phyloP scores from a whole-genome alignment of 2,113 vertebrate species.

The Nyctibius bracteatus region DNA sequence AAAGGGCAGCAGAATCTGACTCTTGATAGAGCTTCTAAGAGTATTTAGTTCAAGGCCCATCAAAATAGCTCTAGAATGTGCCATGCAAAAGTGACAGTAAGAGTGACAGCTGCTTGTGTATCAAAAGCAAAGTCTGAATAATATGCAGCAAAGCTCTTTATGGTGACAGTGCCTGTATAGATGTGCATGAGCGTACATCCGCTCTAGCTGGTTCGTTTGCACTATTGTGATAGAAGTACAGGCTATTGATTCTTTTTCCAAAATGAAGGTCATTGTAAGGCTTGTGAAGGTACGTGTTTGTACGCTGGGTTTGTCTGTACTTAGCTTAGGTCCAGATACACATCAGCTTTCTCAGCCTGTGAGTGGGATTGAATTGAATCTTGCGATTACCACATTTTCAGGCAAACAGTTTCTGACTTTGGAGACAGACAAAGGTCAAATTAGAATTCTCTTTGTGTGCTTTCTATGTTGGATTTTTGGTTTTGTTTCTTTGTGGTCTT shows the following conservation, averaged over 20 bases:
- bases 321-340: not conserved
- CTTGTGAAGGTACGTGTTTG: not conserved
- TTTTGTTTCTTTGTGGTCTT: constrained; percentile 13
- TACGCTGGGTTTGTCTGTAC: not conserved
- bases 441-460: not conserved
- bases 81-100: not conserved
- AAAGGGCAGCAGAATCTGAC: not conserved
- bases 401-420: not conserved
- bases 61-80: not conserved
- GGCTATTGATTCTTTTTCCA: not conserved
- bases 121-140: not conserved
- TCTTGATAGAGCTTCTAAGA: not conserved
- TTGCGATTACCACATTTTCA: not conserved
- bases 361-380: not conserved
- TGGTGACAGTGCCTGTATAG: not conserved
- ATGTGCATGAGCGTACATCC: not conserved
- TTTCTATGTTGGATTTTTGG: not conserved
- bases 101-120: not conserved
- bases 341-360: not conserved
- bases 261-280: not conserved
- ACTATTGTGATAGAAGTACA: not conserved
- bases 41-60: not conserved
- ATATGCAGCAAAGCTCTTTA: not conserved
- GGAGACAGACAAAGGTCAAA: constrained; percentile 34
- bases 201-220: not conserved